Conservation (phyloP, 2,113 vertebrate species). For the Bubo scandiacus region DNA sequence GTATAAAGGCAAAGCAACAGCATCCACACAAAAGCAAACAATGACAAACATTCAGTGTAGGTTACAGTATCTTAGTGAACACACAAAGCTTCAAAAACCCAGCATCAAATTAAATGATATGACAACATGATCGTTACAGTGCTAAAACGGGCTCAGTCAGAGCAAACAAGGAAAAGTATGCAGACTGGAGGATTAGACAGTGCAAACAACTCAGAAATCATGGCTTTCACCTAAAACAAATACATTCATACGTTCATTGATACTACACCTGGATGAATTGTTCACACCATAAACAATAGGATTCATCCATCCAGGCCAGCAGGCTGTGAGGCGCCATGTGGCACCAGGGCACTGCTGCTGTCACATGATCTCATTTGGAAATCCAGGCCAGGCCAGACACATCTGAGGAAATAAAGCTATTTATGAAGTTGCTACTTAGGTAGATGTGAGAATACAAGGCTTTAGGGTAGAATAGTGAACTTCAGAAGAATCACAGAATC, state of each 20-base stretch:
- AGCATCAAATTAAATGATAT: background rate
- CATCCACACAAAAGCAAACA: background rate
- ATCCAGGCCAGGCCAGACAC: background rate
- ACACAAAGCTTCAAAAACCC: background rate
- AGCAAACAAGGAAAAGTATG: background rate
- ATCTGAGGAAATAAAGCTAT: background rate
- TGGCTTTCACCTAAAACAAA: background rate
- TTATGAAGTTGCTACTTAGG: background rate
- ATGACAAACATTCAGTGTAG: background rate
- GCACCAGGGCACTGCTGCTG: background rate
- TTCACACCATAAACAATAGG: background rate
- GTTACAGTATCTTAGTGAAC: background rate
- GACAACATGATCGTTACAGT: background rate
- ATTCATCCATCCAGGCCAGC: background rate
- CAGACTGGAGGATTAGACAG: background rate
- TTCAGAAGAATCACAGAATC: background rate
- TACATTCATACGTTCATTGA: no score
- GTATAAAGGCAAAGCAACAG: background rate
- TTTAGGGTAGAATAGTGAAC: background rate
- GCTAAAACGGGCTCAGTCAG: background rate
- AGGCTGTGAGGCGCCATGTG: background rate
- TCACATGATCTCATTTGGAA: background rate
- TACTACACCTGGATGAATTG: background rate
- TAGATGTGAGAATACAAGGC: background rate
- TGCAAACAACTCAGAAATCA: background rate